Conservation (phyloP, 2,797 vertebrate species). For the Buceros bicornis region DNA sequence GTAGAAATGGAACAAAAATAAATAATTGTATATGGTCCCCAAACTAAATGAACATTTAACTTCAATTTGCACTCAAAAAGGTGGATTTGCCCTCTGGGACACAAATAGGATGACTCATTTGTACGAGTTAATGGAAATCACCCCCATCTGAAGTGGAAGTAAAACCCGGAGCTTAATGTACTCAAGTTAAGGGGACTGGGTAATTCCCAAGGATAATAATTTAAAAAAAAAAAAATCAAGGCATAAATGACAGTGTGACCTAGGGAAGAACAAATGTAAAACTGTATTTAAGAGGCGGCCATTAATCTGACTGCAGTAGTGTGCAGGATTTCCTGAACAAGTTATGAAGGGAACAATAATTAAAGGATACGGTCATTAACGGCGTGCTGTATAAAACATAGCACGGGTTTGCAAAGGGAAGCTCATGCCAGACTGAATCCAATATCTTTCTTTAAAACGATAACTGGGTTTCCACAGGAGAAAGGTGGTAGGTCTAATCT, state of each 20-base stretch:
- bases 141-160: not conserved
- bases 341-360: constrained; percentile 45
- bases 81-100: not conserved
- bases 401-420: not conserved
- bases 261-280: constrained; percentile 31
- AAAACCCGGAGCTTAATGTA: not conserved
- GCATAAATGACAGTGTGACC: not conserved
- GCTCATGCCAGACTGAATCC: constrained; percentile 22
- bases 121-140: constrained; percentile 31
- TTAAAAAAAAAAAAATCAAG: constrained; percentile 32
- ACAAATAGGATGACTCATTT: not conserved
- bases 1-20: not conserved
- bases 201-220: constrained; percentile 51
- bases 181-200: not conserved
- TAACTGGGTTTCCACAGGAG: not conserved
- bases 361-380: constrained; percentile 34
- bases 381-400: not conserved
- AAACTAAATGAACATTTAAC: not conserved
- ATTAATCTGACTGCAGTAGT: constrained; percentile 3
- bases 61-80: not conserved
- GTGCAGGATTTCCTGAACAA: constrained; percentile 20
- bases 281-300: constrained; percentile 4
- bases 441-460: not conserved
- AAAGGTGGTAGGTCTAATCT: constrained; percentile 20
- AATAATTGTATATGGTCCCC: not conserved